Percentiles rank a stretch among this genome's conserved stretches.
Evolutionary conservation across 1,140 invertebrate species (phyloP).

Genomic region (Calosoma granatense): DNA sequence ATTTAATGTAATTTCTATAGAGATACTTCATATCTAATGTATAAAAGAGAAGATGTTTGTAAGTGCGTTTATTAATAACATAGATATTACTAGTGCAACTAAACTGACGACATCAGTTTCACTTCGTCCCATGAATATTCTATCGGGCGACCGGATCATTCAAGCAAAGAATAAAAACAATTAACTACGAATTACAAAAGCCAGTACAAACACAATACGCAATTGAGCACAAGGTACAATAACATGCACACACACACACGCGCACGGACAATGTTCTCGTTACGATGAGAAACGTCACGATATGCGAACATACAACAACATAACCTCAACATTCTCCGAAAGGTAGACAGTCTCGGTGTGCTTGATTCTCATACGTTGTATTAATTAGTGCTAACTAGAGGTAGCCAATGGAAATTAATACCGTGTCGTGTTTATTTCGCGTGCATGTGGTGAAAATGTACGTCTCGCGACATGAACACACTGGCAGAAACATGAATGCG

Average conservation of each 20-base stretch:
- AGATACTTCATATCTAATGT: no score
- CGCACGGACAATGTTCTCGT: no score
- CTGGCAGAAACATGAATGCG: neutral
- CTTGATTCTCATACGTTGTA: neutral
- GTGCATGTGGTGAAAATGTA: neutral
- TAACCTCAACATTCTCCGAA: neutral
- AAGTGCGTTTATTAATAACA: no score
- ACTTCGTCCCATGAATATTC: neutral
- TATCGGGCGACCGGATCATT: no score
- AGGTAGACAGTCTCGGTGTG: neutral
- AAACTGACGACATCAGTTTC: neutral
- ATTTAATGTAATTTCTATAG: no score
- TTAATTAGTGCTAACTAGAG: neutral
- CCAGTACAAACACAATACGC: neutral
- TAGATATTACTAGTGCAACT: neutral
- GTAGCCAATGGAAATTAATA: neutral
- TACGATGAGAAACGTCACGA: no score
- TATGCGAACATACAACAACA: neutral
- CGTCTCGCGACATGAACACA: neutral
- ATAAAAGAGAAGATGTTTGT: no score
- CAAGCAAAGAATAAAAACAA: neutral
- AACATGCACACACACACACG: no score
- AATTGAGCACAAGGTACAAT: neutral
- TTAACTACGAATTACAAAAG: neutral
- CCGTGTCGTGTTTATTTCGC: neutral